A percentile compares a stretch with the other conserved stretches of the same genome.
phyloP scores from a whole-genome alignment of 53 echinoderm and acorn worm genomes.

The Mesocentrotus franciscanus region DNA sequence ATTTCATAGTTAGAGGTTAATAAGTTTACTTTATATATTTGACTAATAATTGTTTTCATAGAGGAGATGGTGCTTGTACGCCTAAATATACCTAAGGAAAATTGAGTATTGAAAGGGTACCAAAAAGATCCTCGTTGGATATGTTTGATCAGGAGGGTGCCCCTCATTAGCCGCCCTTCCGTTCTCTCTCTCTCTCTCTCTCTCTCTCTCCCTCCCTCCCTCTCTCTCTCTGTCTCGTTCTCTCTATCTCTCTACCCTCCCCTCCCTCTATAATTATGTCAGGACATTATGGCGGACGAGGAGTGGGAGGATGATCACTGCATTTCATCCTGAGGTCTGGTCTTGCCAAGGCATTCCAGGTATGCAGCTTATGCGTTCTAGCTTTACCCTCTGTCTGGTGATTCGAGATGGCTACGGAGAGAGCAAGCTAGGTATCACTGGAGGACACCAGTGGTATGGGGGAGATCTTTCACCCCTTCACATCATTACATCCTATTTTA shows the following conservation, averaged over 20 bases:
- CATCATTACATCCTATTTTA: neutral
- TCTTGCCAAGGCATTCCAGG: constrained; percentile 14
- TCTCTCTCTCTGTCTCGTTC: neutral
- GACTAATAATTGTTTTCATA: too few species aligned
- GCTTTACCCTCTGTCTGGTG: constrained; percentile 27
- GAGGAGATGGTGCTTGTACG: too few species aligned
- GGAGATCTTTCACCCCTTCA: neutral
- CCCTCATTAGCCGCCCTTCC: too few species aligned
- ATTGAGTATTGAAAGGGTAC: neutral
- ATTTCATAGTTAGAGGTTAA: too few species aligned
- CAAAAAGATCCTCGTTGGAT: neutral
- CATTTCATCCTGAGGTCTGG: constrained; percentile 14
- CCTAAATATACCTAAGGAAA: too few species aligned
- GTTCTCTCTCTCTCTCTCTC: neutral
- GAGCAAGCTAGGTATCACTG: neutral
- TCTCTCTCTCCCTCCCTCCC: neutral
- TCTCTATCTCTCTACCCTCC: neutral
- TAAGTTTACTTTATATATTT: too few species aligned
- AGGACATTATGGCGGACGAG: neutral
- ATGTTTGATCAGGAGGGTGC: too few species aligned
- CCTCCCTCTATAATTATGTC: neutral
- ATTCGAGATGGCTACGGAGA: constrained; percentile 5
- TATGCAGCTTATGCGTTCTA: constrained; percentile 29
- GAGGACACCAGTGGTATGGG: neutral
- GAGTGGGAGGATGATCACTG: constrained; percentile 12